phyloP scores from a whole-genome alignment of 2,113 vertebrate species.

The Heterotis niloticus region DNA sequence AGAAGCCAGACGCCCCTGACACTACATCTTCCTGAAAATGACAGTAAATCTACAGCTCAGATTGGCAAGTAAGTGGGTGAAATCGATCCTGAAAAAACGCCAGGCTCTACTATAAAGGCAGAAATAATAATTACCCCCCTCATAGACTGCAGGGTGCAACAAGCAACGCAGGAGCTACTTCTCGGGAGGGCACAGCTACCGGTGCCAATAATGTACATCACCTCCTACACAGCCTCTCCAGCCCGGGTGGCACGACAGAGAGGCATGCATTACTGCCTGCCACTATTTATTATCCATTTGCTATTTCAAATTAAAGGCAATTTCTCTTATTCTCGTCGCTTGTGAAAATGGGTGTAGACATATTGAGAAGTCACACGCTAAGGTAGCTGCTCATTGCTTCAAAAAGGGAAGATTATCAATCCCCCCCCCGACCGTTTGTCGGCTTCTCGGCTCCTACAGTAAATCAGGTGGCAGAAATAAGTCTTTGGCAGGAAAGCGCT shows the following conservation, averaged over 20 bases:
- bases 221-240: constrained; percentile 25
- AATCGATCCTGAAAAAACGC: constrained; percentile 51
- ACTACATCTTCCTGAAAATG: constrained; percentile 51
- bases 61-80: constrained; percentile 44
- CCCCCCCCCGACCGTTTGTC: background rate
- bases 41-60: constrained; percentile 56
- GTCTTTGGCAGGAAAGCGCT: background rate
- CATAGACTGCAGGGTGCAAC: constrained; percentile 48
- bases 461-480: background rate
- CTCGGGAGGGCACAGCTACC: constrained; percentile 40
- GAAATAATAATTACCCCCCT: constrained; percentile 58
- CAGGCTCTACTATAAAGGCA: constrained; percentile 50
- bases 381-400: constrained; percentile 13
- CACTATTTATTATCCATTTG: constrained; percentile 23
- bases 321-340: constrained; percentile 51
- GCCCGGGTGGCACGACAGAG: constrained; percentile 8
- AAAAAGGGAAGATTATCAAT: constrained; percentile 36
- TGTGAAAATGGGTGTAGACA: constrained; percentile 49
- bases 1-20: constrained; percentile 28
- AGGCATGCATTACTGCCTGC: constrained; percentile 40
- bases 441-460: background rate
- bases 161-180: constrained; percentile 34
- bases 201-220: constrained; percentile 43
- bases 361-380: constrained; percentile 47
- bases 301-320: constrained; percentile 36